These are phyloP conservation scores for Encarsia formosa DNA, from an alignment of 2,888 invertebrate species.

Conservation along the genomic window DNA sequence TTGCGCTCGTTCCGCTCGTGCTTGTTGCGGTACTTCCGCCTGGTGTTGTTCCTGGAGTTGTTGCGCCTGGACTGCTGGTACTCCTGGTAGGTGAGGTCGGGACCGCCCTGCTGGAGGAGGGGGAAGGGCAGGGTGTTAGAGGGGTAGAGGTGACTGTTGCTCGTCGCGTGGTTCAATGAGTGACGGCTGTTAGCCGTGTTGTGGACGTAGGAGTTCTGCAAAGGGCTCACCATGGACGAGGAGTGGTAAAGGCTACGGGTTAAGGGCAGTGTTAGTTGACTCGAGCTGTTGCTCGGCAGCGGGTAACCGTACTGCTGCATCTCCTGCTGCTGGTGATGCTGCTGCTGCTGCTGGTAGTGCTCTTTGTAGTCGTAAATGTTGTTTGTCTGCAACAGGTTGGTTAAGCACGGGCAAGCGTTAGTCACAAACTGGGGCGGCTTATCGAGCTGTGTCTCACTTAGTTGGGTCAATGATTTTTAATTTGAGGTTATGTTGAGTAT, in stretches of 20 bases:
- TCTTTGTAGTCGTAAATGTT: slow-evolving; percentile 50
- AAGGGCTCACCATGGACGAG: slow-evolving; percentile 45
- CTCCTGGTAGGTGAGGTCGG: slow-evolving; percentile 31
- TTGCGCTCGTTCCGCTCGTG: slow-evolving; percentile 40
- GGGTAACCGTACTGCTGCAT: slow-evolving; percentile 53
- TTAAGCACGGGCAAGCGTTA: not conserved
- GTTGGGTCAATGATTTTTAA: not conserved
- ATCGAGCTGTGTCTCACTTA: too few species aligned
- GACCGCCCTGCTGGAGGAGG: slow-evolving; percentile 32
- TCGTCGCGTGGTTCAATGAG: slow-evolving; percentile 28
- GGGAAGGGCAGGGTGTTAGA: slow-evolving; percentile 30
- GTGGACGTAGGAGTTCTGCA: slow-evolving; percentile 44
- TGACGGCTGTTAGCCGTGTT: slow-evolving; percentile 41
- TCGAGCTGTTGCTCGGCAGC: slow-evolving; percentile 48
- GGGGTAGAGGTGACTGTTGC: slow-evolving; percentile 3
- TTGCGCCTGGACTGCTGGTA: slow-evolving; percentile 26
- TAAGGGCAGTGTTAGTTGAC: slow-evolving; percentile 48
- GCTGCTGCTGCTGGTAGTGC: slow-evolving; percentile 48
- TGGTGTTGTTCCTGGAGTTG: slow-evolving; percentile 22
- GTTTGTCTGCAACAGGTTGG: slow-evolving; percentile 47
- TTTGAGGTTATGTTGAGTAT: too few species aligned
- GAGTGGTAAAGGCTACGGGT: slow-evolving; percentile 47
- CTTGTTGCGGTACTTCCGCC: slow-evolving; percentile 36
- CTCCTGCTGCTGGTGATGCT: slow-evolving; percentile 44
- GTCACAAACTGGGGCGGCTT: too few species aligned